Base-by-base conservation (phyloP, 2,113 vertebrate genomes). In the Grammomys dolichurus region DNA sequence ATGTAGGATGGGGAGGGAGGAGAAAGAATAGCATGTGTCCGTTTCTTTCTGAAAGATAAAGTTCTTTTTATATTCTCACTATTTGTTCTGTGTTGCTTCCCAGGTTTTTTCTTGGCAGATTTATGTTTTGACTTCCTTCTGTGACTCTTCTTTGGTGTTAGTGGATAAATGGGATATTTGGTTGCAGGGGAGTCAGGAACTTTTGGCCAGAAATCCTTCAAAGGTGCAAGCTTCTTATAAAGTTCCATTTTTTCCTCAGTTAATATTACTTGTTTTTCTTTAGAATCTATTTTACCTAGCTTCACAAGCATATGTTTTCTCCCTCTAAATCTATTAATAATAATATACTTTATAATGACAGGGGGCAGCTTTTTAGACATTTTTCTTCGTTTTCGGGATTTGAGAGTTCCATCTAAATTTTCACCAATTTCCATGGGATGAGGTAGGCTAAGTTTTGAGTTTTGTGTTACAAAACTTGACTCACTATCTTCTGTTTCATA, bases 271-370 rank as follows among this genome's bases (percentile, higher is more conserved):
- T 98, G 97, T 97, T 99, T 99, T 97, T 99, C 99, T 96, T 98
- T 99, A 92, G 98, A 98, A 95, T 99, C 99, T 98, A 99, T 98
- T 99, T 99, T 99, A 67, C 99, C 99, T 98, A 99, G 98, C 97
- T 99, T 99, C 94, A 99, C 99, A 98, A 99, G 98, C 99, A 99
- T 99, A 98, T 99, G 99, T 98, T 99, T 99, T 97, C 99, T 99
- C 87, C 99, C 99, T 99, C 99, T 99, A 98, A 99, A 99, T 97
- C 99, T 98, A 98, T 99, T 99, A 97, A 99, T 99, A 93, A 99
- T 99, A 97, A 99, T 99, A 97, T 99, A 99, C 97, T 99, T 99
- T 97, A 99, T 99, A 97, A 99, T 99, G 96, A 99, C 98, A 73
- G 99, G 99, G 43, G 99, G 99, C 86, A 99, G 98, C 96, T 99